A percentile compares a stretch with the other conserved stretches of the same genome.
Conservation (phyloP, 2,888 invertebrate species). For the Phania funesta region DNA sequence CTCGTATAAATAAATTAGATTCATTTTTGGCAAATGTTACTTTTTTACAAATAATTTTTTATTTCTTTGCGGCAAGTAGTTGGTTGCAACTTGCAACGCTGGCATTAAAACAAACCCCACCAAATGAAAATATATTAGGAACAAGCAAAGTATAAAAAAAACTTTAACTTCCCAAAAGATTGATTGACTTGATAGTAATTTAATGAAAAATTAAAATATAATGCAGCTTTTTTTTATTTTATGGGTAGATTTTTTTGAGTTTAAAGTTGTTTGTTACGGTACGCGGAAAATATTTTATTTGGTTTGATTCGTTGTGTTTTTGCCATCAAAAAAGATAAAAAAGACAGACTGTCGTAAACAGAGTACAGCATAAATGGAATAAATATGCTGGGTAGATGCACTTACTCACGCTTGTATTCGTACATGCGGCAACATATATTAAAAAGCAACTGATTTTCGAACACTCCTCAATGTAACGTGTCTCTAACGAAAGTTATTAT, state of each 20-base stretch:
- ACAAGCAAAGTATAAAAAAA: background rate
- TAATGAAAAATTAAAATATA: constrained; percentile 66
- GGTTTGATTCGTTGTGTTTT: constrained; percentile 5
- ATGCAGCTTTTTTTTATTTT: constrained; percentile 54
- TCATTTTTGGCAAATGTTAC: constrained; percentile 35
- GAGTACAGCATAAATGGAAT: constrained; percentile 6
- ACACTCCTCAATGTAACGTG: constrained; percentile 62
- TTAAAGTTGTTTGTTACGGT: constrained; percentile 17
- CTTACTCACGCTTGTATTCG: background rate
- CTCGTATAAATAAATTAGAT: constrained; percentile 30
- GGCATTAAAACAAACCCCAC: constrained; percentile 40
- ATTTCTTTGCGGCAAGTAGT: constrained; percentile 12
- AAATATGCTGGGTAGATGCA: background rate
- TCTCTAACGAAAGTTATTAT: constrained; percentile 61
- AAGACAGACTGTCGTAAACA: constrained; percentile 11
- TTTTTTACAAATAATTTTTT: constrained; percentile 6
- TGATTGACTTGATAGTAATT: constrained; percentile 67
- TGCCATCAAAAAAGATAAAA: constrained; percentile 21
- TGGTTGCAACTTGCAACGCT: constrained; percentile 8
- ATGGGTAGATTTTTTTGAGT: background rate
- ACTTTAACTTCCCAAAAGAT: constrained; percentile 57
- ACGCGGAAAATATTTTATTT: constrained; percentile 52
- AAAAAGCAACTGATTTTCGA: constrained; percentile 53
- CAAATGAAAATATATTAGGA: constrained; percentile 27
- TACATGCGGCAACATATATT: constrained; percentile 33